A percentile compares a stretch with the other conserved stretches of the same genome.
These are phyloP conservation scores for Acrossocheilus wenchowensis DNA, from an alignment of 2,797 vertebrate species.

Conservation along the genomic window DNA sequence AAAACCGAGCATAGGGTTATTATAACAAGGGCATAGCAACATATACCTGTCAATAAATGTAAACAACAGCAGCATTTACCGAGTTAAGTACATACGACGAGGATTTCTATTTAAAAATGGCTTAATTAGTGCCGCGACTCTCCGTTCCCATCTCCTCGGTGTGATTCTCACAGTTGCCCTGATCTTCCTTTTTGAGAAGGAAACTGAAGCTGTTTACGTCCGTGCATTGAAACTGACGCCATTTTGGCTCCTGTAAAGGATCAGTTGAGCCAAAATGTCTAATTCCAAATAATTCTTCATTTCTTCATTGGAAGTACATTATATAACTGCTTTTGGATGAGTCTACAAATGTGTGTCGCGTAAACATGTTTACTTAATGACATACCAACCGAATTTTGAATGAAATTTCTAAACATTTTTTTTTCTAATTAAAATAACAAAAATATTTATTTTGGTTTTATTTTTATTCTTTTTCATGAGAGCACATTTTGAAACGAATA, in stretches of 20 bases:
- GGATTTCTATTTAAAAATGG: neutral
- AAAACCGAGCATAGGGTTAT: neutral
- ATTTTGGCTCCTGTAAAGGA: conserved; percentile 53
- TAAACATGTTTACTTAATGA: neutral
- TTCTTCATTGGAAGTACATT: neutral
- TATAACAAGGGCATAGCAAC: neutral
- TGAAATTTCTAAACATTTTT: neutral
- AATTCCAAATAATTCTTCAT: neutral
- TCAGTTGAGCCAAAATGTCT: conserved; percentile 36
- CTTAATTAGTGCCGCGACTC: conserved; percentile 30
- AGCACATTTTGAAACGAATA: too few relatives aligned
- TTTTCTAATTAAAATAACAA: neutral
- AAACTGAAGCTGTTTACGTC: conserved; percentile 54
- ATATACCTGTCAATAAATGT: neutral
- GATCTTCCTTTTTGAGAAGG: conserved; percentile 57
- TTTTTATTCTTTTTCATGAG: neutral
- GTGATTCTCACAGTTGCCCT: conserved; percentile 47
- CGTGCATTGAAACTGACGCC: conserved; percentile 45
- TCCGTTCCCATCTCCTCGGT: conserved; percentile 50
- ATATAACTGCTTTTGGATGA: neutral
- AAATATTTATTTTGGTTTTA: neutral
- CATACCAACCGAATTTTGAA: neutral
- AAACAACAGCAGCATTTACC: conserved; percentile 4
- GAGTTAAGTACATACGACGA: neutral
- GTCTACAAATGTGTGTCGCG: neutral